These are phyloP conservation scores for Seira musarum DNA, from an alignment of 2,888 invertebrate genomes.

Conservation along the genomic window DNA sequence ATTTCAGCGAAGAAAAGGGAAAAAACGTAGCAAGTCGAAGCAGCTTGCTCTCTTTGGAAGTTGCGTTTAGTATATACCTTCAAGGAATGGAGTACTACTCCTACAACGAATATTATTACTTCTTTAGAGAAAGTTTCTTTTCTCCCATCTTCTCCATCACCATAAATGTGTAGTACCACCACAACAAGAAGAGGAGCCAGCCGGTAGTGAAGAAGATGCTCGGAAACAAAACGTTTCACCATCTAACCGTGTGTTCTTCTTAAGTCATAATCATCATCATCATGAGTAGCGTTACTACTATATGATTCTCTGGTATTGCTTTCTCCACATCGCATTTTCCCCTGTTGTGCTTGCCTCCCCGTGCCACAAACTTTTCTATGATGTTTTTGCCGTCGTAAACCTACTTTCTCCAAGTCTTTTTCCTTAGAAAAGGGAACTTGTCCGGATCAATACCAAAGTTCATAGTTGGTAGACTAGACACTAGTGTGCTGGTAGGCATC, in stretches of 20 bases:
- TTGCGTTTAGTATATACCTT: background rate
- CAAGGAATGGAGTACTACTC: background rate
- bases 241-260: constrained; percentile 1
- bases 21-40: background rate
- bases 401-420: constrained; percentile 47
- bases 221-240: too few species aligned
- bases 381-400: constrained; percentile 58
- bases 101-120: constrained; percentile 11
- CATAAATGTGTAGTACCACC: constrained; percentile 26
- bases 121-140: constrained; percentile 8
- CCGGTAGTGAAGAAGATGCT: background rate
- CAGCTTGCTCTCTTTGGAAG: constrained; percentile 7
- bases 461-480: constrained; percentile 44
- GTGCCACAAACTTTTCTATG: constrained; percentile 19
- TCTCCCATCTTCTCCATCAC: constrained; percentile 26
- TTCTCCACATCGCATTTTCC: constrained; percentile 15
- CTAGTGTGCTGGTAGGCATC: constrained; percentile 3
- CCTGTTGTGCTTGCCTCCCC: constrained; percentile 35
- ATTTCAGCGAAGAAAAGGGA: constrained; percentile 10
- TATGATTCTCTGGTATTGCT: constrained; percentile 33
- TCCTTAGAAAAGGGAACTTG: constrained; percentile 44
- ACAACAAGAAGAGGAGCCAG: constrained; percentile 31
- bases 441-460: constrained; percentile 61
- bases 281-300: constrained; percentile 6
- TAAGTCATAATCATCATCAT: constrained; percentile 13